phyloP scores from a whole-genome alignment of 2,888 invertebrate species.

The Lepetodrilus schrolli region DNA sequence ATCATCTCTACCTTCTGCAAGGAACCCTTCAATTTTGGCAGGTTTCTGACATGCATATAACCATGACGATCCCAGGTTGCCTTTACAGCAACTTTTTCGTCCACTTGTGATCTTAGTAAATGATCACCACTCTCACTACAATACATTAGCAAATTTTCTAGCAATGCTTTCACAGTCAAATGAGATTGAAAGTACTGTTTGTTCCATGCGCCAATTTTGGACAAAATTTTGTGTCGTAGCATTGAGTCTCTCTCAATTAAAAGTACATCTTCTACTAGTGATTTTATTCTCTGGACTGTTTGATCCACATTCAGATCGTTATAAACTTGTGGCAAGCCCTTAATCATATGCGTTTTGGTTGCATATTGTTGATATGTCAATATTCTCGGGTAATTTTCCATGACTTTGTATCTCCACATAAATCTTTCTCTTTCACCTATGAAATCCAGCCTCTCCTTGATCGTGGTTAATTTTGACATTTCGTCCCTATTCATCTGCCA shows the following conservation, averaged over 20 bases:
- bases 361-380: conserved; percentile 83
- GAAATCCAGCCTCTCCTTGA: conserved; percentile 53
- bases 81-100: conserved; percentile 86
- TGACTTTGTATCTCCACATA: conserved; percentile 39
- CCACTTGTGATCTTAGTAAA: conserved; percentile 78
- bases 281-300: conserved; percentile 77
- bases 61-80: conserved; percentile 83
- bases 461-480: conserved; percentile 41
- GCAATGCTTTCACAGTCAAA: conserved; percentile 35
- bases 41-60: conserved; percentile 38
- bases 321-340: conserved; percentile 81
- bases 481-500: conserved; percentile 54
- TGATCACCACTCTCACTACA: conserved; percentile 50
- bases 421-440: conserved; percentile 36
- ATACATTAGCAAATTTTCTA: conserved; percentile 37
- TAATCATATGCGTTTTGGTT: conserved; percentile 85
- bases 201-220: conserved; percentile 35
- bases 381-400: conserved; percentile 58
- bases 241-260: conserved; percentile 33
- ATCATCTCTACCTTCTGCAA: too few relatives aligned
- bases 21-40: neutral
- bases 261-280: conserved; percentile 47
- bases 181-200: neutral
- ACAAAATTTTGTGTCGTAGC: neutral
- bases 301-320: conserved; percentile 75